Base-by-base conservation (phyloP, 2,888 invertebrate genomes). In the Epinotia nisella region DNA sequence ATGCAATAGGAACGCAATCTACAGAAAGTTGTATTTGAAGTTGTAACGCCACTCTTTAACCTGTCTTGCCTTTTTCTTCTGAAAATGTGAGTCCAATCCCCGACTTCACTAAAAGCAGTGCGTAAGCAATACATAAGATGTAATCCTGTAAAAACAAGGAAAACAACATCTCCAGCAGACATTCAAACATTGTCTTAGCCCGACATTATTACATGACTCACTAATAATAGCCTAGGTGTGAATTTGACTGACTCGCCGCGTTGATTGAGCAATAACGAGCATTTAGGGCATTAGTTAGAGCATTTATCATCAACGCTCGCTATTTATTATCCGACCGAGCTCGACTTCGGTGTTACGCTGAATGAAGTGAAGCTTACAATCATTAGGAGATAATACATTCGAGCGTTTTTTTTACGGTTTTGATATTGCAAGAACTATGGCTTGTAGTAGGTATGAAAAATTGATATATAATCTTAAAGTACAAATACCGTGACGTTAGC, bases 211-310 rank as follows among this genome's bases (percentile, higher is more conserved):
- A 75, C 70, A 66, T 82, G 79, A 84, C 77, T 81, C 82, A 83
- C 66, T 74, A 75, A 79, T 75, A 58, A 80, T 78, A 74, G 75
- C 75, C 77, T 80, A 82, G 81, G 82, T 83, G 83, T 83, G 81
- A 82, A 86, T 85, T 87, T 84, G 82, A 78, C 79, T 76, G 75
- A 76, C 81, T 85, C 85, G 86, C 83, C 83, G 81, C 78, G 82
- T 81, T 88, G 88, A 90, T 88, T 87, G 82, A 77, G 79, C 76
- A 79, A 83, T 86, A 85, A 87, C 85, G 80, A 85, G 81, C 87
- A 85, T 77, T 89, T 89, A 86, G 83, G 80, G 84, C 58, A 69
- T 69, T 84, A 78, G 82, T 88, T 88, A 83, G 79, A 76, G 75
- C 81, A 79, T 83, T 85, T 83, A 85, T 83, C 84, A 74, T 74